phyloP scores from a whole-genome alignment of 2,797 vertebrate species.

The Pelochelys cantorii region DNA sequence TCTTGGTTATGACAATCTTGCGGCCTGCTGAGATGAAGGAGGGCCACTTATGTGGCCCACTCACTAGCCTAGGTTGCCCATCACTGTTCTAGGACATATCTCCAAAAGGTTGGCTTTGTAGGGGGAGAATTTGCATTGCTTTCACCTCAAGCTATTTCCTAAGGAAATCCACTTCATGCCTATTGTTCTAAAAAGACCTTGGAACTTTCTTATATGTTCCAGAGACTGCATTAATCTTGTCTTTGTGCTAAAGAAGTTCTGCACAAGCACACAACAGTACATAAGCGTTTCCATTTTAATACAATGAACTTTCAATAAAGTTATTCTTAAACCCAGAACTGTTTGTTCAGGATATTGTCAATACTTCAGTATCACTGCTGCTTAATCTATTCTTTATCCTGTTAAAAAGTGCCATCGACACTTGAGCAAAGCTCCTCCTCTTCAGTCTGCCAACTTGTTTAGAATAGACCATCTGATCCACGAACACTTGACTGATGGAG shows the following conservation, averaged over 20 bases:
- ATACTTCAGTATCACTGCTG: not conserved
- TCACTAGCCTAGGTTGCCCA: no score
- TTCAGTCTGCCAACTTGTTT: not conserved
- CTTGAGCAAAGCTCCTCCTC: not conserved
- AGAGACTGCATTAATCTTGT: not conserved
- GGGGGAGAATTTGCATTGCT: not conserved
- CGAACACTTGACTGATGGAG: not conserved
- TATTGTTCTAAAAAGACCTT: not conserved
- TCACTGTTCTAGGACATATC: not conserved
- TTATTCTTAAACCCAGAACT: not conserved
- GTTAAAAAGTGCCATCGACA: accelerated
- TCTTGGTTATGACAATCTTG: no score
- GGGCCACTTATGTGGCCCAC: no score
- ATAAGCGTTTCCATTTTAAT: not conserved
- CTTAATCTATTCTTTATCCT: not conserved
- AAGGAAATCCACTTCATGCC: not conserved
- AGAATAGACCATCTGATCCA: not conserved
- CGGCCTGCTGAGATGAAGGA: no score
- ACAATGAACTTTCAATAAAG: not conserved
- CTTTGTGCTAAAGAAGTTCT: not conserved
- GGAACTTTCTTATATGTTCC: not conserved
- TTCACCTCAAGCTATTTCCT: not conserved
- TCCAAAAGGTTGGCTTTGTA: not conserved
- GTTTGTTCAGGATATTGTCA: not conserved
- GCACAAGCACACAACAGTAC: not conserved